Evolutionary conservation across 2,888 invertebrate genomes (phyloP).

Genomic region (Rhagium mordax): DNA sequence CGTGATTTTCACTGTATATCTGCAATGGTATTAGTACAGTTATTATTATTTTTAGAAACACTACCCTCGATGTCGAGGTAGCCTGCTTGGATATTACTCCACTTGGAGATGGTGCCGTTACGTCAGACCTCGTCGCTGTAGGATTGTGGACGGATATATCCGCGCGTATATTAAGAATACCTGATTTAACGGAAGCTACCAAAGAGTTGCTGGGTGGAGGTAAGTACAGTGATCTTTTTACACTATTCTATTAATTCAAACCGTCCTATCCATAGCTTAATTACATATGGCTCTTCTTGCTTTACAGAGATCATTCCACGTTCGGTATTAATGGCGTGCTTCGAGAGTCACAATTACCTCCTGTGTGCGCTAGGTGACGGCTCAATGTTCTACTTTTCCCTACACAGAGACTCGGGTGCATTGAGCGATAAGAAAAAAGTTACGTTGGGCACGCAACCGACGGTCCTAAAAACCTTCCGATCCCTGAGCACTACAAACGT

Average conservation of each 20-base stretch:
- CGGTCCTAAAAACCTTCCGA: constrained; percentile 90
- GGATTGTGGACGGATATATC: constrained; percentile 99
- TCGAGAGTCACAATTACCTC: constrained; percentile 92
- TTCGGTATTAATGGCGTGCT: constrained; percentile 93
- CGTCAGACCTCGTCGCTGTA: constrained; percentile 87
- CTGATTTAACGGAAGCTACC: constrained; percentile 85
- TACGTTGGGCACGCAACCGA: constrained; percentile 97
- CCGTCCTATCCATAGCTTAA: not conserved
- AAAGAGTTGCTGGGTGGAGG: constrained; percentile 92
- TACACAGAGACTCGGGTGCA: constrained; percentile 82
- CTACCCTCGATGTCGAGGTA: constrained; percentile 92
- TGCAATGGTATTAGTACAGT: no score
- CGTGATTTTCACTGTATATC: no score
- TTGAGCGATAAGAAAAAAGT: constrained; percentile 94
- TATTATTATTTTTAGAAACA: constrained; percentile 70
- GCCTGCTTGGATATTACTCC: constrained; percentile 97
- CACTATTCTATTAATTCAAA: no score
- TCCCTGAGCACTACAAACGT: constrained; percentile 95
- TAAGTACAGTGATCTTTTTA: no score
- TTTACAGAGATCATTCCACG: constrained; percentile 93
- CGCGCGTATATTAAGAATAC: constrained; percentile 87
- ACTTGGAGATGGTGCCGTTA: constrained; percentile 75
- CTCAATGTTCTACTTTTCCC: constrained; percentile 95
- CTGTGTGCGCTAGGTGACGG: constrained; percentile 97
- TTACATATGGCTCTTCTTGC: constrained; percentile 17